phyloP scores from a whole-genome alignment of 2,888 invertebrate species.

The Machimus rusticus region DNA sequence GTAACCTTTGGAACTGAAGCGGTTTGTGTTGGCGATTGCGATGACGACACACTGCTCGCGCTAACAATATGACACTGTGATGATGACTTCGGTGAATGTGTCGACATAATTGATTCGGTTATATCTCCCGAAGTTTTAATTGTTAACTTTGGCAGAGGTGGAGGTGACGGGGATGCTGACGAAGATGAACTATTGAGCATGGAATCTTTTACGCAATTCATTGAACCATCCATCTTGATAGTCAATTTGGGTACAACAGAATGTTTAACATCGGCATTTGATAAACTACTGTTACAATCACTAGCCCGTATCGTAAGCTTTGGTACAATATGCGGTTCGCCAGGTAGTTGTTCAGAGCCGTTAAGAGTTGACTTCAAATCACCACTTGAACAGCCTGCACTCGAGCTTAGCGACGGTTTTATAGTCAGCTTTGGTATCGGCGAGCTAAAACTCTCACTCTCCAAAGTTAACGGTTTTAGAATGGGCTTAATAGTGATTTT shows the following conservation, averaged over 20 bases:
- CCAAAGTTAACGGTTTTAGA: slow-evolving; percentile 53
- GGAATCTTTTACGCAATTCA: slow-evolving; percentile 40
- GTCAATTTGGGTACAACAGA: slow-evolving; percentile 60
- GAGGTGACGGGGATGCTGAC: slow-evolving; percentile 50
- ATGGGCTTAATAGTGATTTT: slow-evolving; percentile 59
- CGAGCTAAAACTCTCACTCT: slow-evolving; percentile 23
- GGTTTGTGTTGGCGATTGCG: slow-evolving; percentile 48
- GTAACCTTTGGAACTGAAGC: slow-evolving; percentile 68
- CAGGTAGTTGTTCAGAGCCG: slow-evolving; percentile 32
- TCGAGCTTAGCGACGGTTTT: slow-evolving; percentile 47
- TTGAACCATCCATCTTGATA: slow-evolving; percentile 57
- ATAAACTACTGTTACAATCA: slow-evolving; percentile 52
- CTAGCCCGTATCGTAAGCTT: slow-evolving; percentile 60
- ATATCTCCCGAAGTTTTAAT: slow-evolving; percentile 65
- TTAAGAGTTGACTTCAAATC: slow-evolving; percentile 7
- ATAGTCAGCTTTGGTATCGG: slow-evolving; percentile 54
- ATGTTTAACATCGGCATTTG: slow-evolving; percentile 53
- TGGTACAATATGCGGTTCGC: slow-evolving; percentile 60
- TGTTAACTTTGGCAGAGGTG: slow-evolving; percentile 68
- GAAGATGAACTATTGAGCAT: slow-evolving; percentile 44
- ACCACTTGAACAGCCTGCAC: slow-evolving; percentile 20
- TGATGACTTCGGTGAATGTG: slow-evolving; percentile 46
- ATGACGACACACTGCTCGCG: slow-evolving; percentile 29
- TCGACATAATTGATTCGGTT: slow-evolving; percentile 58
- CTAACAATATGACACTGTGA: slow-evolving; percentile 47